Evolutionary conservation across 2,797 vertebrate genomes (phyloP), one percentile per base, ranked within the genome.

Genomic region (Acrocephalus scirpaceus): DNA sequence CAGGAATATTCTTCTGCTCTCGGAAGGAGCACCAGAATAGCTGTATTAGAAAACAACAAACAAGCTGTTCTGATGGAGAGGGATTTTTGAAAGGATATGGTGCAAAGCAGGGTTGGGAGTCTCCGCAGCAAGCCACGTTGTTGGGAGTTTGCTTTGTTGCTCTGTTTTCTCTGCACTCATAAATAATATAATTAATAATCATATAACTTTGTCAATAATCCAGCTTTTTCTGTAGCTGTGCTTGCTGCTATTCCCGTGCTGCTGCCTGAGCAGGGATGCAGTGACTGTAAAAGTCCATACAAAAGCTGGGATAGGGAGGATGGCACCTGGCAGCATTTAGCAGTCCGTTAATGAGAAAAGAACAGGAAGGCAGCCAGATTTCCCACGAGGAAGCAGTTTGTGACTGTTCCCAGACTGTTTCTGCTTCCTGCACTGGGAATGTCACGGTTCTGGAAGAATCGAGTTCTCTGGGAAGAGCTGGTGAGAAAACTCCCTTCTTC

Each of bases 201-300:
- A 3, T 13, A 8, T 10, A 16, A 21, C 36, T 74, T 36, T 9
- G 23, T 66, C 71, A 12, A 6, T 32, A 57, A 82, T 38, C 67
- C 82, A 32, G 11, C 13, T 58, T 53, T 48, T 60, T 14, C 21
- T 17, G 42, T 8, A 25, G 51, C 50, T 0, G 0, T 21, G 60
- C 74, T 69, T 0, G 0, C 51, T 15, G 26, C 40, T 44, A 1
- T 60, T 67, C 70, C 77, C 2, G 0, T 18, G 42, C 67, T 10
- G 32, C 73, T 76, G 38, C 20, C 17, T 5, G 65, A 64, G 70
- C 45, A 7, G 65, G 74, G 87, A 23, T n/a, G 29, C 1, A 3
- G 58, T 5, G 34, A 25, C 54, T 78, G 54, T 36, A 22, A 44
- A 26, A 86, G 44, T 61, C 84, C 57, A 0, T 5, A 4, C 53